phyloP scores from a whole-genome alignment of 2,797 vertebrate genomes.

The Darevskia mixta region DNA sequence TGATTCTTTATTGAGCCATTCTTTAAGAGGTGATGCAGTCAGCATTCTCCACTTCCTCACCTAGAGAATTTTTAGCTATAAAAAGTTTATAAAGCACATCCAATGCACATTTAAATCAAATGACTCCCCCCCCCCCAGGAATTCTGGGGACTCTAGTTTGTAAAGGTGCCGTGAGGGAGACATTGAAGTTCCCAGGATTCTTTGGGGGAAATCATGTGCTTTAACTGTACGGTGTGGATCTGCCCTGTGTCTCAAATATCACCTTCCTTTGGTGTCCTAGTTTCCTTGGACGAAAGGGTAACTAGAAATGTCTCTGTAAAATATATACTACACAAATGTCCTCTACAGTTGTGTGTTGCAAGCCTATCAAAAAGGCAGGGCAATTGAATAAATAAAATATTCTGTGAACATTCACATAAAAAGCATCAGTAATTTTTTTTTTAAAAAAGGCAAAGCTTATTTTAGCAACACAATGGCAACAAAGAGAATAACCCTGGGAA shows the following conservation, averaged over 20 bases:
- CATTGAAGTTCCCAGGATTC: no score
- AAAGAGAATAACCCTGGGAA: conserved; percentile 61
- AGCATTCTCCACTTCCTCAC: no score
- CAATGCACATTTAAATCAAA: no score
- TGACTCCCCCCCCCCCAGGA: no score
- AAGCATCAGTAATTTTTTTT: conserved; percentile 35
- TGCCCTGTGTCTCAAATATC: neutral
- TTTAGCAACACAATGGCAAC: conserved; percentile 49
- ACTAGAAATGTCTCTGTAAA: neutral
- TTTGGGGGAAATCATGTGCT: no score
- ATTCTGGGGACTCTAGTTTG: no score
- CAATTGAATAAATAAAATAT: conserved; percentile 34
- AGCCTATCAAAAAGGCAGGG: neutral
- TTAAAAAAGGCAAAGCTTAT: conserved; percentile 54
- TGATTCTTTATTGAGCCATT: no score
- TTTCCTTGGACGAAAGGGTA: neutral
- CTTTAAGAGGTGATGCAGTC: no score
- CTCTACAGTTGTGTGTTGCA: neutral
- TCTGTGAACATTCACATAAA: conserved; percentile 53
- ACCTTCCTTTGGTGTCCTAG: neutral
- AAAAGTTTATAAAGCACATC: no score
- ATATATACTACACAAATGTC: neutral
- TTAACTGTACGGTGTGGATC: no score
- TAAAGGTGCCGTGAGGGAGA: no score
- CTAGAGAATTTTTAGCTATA: no score